These are phyloP conservation scores for Brachionus plicatilis DNA, from an alignment of 1,140 invertebrate species.

Conservation along the genomic window DNA sequence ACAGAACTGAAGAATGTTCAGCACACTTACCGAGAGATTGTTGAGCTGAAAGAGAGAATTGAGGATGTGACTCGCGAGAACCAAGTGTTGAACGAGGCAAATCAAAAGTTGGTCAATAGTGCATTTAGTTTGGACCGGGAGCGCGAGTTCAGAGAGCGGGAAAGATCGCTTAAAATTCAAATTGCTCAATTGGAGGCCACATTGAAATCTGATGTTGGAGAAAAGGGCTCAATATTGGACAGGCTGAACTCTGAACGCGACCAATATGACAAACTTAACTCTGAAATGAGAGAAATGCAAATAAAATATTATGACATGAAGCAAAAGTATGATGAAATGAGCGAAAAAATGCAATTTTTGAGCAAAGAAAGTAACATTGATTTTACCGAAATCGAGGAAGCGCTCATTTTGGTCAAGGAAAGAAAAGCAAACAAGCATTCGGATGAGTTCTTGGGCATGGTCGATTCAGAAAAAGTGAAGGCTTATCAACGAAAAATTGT, in stretches of 20 bases:
- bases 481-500: slow-evolving; percentile 42
- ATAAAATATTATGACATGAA: slow-evolving; percentile 52
- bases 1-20: slow-evolving; percentile 46
- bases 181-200: slow-evolving; percentile 57
- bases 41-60: slow-evolving; percentile 26
- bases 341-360: slow-evolving; percentile 50
- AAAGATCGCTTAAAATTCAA: slow-evolving; percentile 56
- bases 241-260: slow-evolving; percentile 53
- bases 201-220: slow-evolving; percentile 56
- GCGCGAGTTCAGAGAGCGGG: slow-evolving; percentile 53
- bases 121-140: slow-evolving; percentile 57
- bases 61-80: slow-evolving; percentile 54
- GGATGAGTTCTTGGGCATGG: slow-evolving; percentile 51
- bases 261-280: slow-evolving; percentile 50
- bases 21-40: neutral
- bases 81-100: slow-evolving; percentile 56
- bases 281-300: slow-evolving; percentile 49
- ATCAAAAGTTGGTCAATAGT: slow-evolving; percentile 57
- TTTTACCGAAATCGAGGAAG: slow-evolving; percentile 57
- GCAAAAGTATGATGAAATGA: slow-evolving; percentile 55
- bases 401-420: slow-evolving; percentile 54
- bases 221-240: slow-evolving; percentile 55
- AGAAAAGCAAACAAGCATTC: slow-evolving; percentile 44
- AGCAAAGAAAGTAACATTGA: slow-evolving; percentile 54
- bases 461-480: slow-evolving; percentile 51